Base-by-base conservation (phyloP, 2,113 vertebrate genomes). In the Taurulus bubalis region DNA sequence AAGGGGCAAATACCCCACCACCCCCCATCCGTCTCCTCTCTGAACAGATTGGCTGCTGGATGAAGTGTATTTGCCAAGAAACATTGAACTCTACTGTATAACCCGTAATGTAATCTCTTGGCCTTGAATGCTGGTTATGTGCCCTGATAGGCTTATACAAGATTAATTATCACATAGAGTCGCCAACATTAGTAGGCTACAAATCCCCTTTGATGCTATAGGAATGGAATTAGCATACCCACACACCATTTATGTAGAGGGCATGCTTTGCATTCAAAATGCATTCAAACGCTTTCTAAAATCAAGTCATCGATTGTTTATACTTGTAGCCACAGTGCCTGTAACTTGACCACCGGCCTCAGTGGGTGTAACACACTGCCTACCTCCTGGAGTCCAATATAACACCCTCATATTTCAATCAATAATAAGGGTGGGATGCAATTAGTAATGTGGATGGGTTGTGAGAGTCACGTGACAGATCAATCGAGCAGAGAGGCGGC, bases 391-490 rank as follows among this genome's bases (percentile, higher is more conserved):
- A 73, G 26, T 83, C 75, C 49, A 38, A 89, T 67, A 84, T 69
- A 76, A 75, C 58, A 40, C 74, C 66, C 79, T 90, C 80, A 85
- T 86, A 89, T 91, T 91, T 90, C 89, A 90, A 87, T 92, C 87
- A 92, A 93, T 93, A 90, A 86, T 85, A 81, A 83, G 66, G 83
- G 74, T 66, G 72, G 86, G 80, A 85, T 80, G 84, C 87, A 91
- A 93, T 94, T 93, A 93, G 89, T 75, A 77, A 77, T 66, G 34
- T 40, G 83, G 84, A 75, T 71, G 83, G 83, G 73, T 47, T 66
- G 28, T n/a, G 53, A 55, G 83, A 84, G 79, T 92, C 90, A 91
- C 80, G 58, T 91, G 90, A 90, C 55, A 6, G 88, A 90, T 90
- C 83, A 92, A 93, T 91, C 49, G 77, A 76, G 79, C 80, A 26